Base-by-base conservation (phyloP, 2,888 invertebrate genomes). In the Temnothorax rugatulus region DNA sequence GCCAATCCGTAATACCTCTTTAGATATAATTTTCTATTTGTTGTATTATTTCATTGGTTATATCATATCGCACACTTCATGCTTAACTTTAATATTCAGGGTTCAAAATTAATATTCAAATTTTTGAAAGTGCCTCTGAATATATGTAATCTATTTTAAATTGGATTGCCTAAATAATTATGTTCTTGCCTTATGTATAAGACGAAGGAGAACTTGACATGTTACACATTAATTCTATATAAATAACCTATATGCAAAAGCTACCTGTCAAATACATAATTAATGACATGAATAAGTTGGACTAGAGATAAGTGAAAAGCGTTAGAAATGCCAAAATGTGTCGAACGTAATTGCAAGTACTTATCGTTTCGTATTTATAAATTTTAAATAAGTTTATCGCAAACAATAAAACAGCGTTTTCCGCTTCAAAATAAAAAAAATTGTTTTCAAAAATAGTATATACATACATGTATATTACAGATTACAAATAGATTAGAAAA, bases 31-130 rank as follows among this genome's bases (percentile, higher is more conserved):
- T 44, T 77, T 77, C 15, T 44, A 34, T 66, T 59, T 57, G 21
- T 50, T 54, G 29, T 47, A 11, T 64, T 77, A 66, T 64, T 63
- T 50, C 13, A 76, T 69, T 68, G 29, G 29, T 57, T 77, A 57
- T 57, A 68, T 68, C 15, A 34, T 47, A 50, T 68, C 3, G 34
- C 4, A 68, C n/a, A 44, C 15, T n/a, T 66, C 8, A 3, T 64
- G 13, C 54, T 34, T 9, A 54, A 64, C 4, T 11, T 76, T 25
- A 25, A 21, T 66, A 50, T 21, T 52, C 34, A 34, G 34, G 2
- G 7, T 59, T 59, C n/a, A 61, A 2, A 44, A 2, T 57, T 44
- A 15, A 34, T 57, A 57, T n/a, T 15, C 5, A 50, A 63, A 63
- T 69, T 57, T 69, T 44, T 66, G 0, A 9, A 9, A 18, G 18